phyloP scores from a whole-genome alignment of 1,140 invertebrate species.

The Calliphora vicina region DNA sequence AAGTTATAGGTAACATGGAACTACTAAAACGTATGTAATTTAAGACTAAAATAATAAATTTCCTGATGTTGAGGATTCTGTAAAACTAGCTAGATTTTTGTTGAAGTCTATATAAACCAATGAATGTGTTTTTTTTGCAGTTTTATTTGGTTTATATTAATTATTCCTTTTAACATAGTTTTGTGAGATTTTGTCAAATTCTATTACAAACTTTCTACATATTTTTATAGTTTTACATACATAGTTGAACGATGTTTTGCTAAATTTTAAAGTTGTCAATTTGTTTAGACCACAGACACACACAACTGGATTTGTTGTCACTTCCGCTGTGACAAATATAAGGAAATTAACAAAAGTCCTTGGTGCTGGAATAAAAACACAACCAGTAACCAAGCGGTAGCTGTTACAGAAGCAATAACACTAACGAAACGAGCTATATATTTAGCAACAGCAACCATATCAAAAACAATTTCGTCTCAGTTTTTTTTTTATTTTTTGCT shows the following conservation, averaged over 20 bases:
- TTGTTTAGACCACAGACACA: not conserved
- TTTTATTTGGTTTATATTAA: too few relatives aligned
- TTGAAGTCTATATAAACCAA: too few relatives aligned
- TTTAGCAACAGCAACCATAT: not conserved
- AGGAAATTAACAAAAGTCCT: conserved; percentile 21
- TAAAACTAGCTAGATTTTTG: too few relatives aligned
- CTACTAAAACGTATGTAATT: too few relatives aligned
- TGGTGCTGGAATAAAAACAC: not conserved
- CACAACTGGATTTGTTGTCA: not conserved
- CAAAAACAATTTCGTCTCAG: not conserved
- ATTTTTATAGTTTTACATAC: not conserved
- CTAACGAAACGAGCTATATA: not conserved
- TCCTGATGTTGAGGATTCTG: too few relatives aligned
- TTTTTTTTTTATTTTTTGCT: too few relatives aligned
- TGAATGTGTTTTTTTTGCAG: too few relatives aligned
- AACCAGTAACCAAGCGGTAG: not conserved
- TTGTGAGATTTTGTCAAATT: not conserved
- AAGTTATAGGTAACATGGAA: too few relatives aligned
- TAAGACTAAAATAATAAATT: too few relatives aligned
- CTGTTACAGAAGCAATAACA: not conserved
- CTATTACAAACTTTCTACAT: not conserved
- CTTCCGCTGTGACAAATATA: not conserved
- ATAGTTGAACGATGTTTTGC: not conserved
- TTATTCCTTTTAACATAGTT: too few relatives aligned
- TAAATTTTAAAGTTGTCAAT: not conserved